phyloP scores from a whole-genome alignment of 2,113 vertebrate species.

The Ahaetulla prasina region DNA sequence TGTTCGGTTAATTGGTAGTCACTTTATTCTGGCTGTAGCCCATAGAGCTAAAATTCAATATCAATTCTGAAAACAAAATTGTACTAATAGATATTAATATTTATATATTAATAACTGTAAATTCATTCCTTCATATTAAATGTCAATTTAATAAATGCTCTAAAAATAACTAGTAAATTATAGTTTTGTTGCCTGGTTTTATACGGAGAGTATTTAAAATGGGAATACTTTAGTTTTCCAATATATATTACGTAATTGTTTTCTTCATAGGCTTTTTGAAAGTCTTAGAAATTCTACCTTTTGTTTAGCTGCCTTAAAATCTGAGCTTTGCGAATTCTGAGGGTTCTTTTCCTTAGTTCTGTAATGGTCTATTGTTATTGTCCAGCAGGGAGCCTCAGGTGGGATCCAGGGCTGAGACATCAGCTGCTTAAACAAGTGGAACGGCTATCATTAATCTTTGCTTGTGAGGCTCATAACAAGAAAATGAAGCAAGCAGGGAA shows the following conservation, averaged over 20 bases:
- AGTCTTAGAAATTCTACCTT: conserved; percentile 30
- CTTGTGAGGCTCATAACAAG: conserved; percentile 59
- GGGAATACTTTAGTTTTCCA: background rate
- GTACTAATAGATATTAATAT: background rate
- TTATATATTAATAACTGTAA: background rate
- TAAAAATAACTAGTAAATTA: background rate
- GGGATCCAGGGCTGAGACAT: conserved; percentile 51
- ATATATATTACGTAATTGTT: background rate
- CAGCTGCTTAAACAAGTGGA: conserved; percentile 63
- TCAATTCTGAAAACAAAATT: background rate
- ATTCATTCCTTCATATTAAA: background rate
- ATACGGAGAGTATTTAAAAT: background rate
- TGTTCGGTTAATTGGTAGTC: background rate
- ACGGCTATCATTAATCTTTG: conserved; percentile 55
- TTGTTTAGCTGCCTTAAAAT: conserved; percentile 35
- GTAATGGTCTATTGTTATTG: conserved; percentile 48
- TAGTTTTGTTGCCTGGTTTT: background rate
- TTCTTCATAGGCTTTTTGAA: conserved; percentile 6
- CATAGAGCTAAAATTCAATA: background rate
- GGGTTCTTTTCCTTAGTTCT: conserved; percentile 37
- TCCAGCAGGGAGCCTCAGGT: conserved; percentile 57
- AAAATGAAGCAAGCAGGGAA: conserved; percentile 60
- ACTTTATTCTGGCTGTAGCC: background rate
- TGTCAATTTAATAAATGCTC: background rate
- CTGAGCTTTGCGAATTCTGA: conserved; percentile 43